Evolutionary conservation across 2,797 vertebrate species (phyloP), one percentile per base, ranked within the genome.

Genomic region (Mergus octosetaceus): DNA sequence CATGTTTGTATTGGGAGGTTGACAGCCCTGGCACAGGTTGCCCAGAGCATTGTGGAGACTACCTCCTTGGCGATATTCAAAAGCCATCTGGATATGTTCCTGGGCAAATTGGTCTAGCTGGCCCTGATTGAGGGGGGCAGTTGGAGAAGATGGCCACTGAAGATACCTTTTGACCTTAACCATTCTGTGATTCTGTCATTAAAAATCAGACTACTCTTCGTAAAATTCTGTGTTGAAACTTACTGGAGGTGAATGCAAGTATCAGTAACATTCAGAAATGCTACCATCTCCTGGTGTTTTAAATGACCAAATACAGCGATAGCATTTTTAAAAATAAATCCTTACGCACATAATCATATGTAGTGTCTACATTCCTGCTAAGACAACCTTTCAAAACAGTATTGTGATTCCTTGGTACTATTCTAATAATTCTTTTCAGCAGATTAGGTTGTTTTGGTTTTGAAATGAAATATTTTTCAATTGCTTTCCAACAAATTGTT

Each of bases 241-340:
- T 39, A 34, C n/a, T 10, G 17, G 51, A 36, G 54, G 49, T 51
- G 58, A 34, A 64, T 74, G n/a, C 16, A 45, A 84, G 41, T 11
- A 12, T 5, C 28, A 66, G 45, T 51, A 56, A 79, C 4, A 11
- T 38, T 94, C 85, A 85, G 60, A 87, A 91, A 91, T 69, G 64
- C 91, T 91, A 85, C 91, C 85, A 73, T 79, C 87, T 54, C 66
- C 78, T 92, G 85, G 81, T 70, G 38, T 8, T 47, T 70, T 56
- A 62, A 71, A 78, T 47, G 27, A 58, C 41, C 2, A 4, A 69
- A 16, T 17, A 7, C 2, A 27, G 14, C 4, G 32, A 28, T 12
- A 32, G 36, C 6, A 28, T 47, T 61, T 39, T 25, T 41, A 65
- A 30, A 45, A 30, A 41, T 38, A 24, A 6, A 32, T 66, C 6